Evolutionary conservation across 2,113 vertebrate species (phyloP).

Genomic region (Noctilio leporinus): DNA sequence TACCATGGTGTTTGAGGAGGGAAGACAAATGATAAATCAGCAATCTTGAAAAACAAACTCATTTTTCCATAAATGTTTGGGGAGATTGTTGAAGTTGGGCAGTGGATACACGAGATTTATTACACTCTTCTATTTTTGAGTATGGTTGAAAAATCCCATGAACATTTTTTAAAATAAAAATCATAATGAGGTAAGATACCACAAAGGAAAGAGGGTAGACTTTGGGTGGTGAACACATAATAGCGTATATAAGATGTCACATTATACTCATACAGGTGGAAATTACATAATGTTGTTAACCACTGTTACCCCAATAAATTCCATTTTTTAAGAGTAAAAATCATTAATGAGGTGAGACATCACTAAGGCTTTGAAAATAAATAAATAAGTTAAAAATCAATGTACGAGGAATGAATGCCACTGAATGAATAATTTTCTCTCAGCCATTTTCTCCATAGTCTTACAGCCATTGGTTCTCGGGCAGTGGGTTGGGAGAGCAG

Average conservation of each 20-base stretch:
- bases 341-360: neutral
- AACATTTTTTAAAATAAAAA: neutral
- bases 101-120: neutral
- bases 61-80: neutral
- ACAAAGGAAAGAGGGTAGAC: neutral
- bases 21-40: neutral
- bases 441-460: neutral
- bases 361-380: neutral
- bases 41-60: neutral
- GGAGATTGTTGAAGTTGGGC: neutral
- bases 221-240: neutral
- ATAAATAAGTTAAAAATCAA: neutral
- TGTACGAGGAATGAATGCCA: neutral
- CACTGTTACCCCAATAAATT: neutral
- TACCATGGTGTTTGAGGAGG: neutral
- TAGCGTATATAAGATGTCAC: neutral
- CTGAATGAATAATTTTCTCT: neutral
- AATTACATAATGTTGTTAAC: neutral
- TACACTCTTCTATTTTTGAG: neutral
- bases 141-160: neutral
- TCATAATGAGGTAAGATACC: neutral
- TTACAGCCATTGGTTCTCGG: neutral
- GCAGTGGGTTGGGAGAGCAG: neutral
- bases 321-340: neutral
- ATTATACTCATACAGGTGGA: neutral